Percentiles rank a stretch among this genome's conserved stretches.
Conservation (phyloP, 2,888 invertebrate species). For the Acanthosoma haemorrhoidale region DNA sequence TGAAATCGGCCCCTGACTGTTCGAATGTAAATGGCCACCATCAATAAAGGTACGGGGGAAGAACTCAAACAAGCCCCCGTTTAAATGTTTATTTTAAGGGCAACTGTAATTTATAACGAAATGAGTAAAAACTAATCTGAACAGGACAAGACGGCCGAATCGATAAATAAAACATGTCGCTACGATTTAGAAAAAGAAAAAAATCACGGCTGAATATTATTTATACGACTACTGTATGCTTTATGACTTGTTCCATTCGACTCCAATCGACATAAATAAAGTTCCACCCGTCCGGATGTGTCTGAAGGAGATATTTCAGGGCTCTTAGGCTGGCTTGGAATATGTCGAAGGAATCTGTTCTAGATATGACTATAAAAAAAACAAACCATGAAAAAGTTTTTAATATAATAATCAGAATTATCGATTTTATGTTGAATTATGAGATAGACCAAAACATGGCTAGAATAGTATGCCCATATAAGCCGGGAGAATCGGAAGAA, state of each 20-base stretch:
- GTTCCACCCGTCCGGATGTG: neutral
- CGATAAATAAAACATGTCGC: neutral
- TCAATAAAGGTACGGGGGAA: neutral
- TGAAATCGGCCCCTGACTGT: neutral
- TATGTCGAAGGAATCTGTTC: neutral
- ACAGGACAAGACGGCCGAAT: neutral
- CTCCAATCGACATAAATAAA: neutral
- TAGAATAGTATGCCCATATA: too few relatives aligned
- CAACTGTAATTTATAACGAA: neutral
- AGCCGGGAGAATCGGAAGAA: neutral
- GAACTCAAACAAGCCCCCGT: neutral
- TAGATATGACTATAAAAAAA: too few relatives aligned
- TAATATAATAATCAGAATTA: too few relatives aligned
- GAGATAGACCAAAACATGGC: too few relatives aligned
- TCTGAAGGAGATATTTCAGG: neutral
- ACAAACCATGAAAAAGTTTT: too few relatives aligned
- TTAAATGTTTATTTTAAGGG: neutral
- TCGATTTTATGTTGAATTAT: too few relatives aligned
- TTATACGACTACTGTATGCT: neutral
- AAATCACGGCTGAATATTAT: neutral
- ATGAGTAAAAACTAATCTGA: neutral
- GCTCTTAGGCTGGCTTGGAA: neutral
- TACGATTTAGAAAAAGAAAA: neutral
- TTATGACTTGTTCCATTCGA: neutral
- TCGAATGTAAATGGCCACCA: neutral